Conservation (phyloP, 1,140 invertebrate genomes). For the Bacillus rossius region DNA sequence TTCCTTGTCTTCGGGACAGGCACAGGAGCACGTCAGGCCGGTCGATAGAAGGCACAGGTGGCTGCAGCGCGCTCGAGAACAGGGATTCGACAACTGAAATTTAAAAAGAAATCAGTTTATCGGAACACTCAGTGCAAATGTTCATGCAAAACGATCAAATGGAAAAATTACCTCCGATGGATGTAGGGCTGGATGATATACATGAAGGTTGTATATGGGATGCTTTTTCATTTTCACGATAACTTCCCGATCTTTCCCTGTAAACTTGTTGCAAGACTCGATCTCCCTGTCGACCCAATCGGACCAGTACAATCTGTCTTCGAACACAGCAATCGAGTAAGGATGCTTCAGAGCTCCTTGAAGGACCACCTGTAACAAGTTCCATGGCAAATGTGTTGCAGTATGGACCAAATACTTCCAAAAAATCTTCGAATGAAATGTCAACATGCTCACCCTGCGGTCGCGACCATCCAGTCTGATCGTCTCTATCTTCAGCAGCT, state of each 20-base stretch:
- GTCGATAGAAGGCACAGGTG: conserved; percentile 75
- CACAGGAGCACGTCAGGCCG: conserved; percentile 56
- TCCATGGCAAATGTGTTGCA: neutral
- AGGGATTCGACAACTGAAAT: conserved; percentile 57
- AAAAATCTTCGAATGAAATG: conserved; percentile 4
- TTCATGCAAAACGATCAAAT: neutral
- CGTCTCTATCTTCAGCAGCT: conserved; percentile 66
- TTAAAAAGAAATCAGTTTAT: neutral
- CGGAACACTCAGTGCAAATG: neutral
- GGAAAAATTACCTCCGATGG: neutral
- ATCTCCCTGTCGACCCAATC: conserved; percentile 65
- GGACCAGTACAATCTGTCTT: conserved; percentile 83
- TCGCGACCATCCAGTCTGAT: conserved; percentile 65
- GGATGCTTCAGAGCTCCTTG: conserved; percentile 61
- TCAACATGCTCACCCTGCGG: conserved; percentile 43
- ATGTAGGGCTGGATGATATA: conserved; percentile 57
- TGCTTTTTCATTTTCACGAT: conserved; percentile 45
- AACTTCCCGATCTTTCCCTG: conserved; percentile 51
- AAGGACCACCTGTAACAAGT: conserved; percentile 42
- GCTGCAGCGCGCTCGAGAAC: conserved; percentile 57
- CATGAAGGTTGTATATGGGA: conserved; percentile 53
- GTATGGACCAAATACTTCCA: neutral
- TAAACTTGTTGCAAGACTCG: conserved; percentile 61
- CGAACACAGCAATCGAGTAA: conserved; percentile 79
- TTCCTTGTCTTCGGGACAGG: conserved; percentile 67